These are phyloP conservation scores for Nyctereutes procyonoides DNA, from an alignment of 2,113 vertebrate genomes.

Conservation along the genomic window DNA sequence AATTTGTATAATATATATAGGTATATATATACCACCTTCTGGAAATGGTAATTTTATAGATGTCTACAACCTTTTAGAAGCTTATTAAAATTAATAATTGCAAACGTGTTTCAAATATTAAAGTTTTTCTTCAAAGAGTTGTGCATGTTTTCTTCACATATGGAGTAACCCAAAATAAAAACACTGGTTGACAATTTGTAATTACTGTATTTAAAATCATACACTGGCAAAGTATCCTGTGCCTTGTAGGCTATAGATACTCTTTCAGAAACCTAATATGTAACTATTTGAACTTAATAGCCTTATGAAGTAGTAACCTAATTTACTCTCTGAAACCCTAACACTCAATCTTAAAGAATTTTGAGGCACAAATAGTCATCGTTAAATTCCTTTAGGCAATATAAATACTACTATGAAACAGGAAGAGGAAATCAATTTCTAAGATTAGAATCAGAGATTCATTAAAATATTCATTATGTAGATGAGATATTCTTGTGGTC, in stretches of 20 bases:
- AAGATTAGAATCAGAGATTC: constrained; percentile 60
- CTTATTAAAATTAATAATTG: constrained; percentile 53
- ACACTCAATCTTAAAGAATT: constrained; percentile 40
- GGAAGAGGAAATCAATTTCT: constrained; percentile 56
- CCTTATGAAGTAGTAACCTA: constrained; percentile 20
- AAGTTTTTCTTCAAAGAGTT: constrained; percentile 40
- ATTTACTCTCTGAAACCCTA: constrained; percentile 52
- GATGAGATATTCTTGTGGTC: constrained; percentile 27
- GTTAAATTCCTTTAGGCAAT: constrained; percentile 64
- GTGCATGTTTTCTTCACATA: not conserved
- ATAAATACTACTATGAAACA: constrained; percentile 54
- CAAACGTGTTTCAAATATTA: constrained; percentile 18
- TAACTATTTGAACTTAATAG: constrained; percentile 12
- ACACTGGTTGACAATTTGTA: not conserved
- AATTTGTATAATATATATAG: not conserved
- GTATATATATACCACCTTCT: not conserved
- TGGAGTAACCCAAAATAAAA: constrained; percentile 4
- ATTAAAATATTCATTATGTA: constrained; percentile 69
- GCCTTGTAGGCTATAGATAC: not conserved
- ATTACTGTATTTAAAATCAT: not conserved
- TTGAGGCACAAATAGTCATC: not conserved
- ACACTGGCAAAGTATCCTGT: not conserved
- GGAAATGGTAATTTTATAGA: not conserved
- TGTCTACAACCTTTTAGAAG: not conserved
- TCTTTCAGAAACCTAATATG: constrained; percentile 13